Conservation (phyloP, 92 coral and sea anemone species). For the Epizoanthus stellaris region DNA sequence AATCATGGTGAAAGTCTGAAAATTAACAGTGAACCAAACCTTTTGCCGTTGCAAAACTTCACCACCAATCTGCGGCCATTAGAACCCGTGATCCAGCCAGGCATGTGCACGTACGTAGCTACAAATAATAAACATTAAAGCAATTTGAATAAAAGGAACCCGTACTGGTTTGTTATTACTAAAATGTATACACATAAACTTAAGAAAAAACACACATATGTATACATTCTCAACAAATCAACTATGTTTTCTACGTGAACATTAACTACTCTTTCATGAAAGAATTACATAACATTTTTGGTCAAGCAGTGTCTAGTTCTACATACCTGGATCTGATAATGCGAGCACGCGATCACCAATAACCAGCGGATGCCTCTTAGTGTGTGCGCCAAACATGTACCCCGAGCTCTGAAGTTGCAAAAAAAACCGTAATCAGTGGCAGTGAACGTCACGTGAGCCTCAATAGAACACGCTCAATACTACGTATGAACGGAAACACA, state of each 20-base stretch:
- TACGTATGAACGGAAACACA: too few species aligned
- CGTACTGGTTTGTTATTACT: too few species aligned
- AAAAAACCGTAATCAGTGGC: neutral
- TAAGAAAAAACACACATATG: too few species aligned
- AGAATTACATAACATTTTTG: too few species aligned
- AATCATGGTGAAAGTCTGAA: neutral
- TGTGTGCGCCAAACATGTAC: slow-evolving; percentile 97
- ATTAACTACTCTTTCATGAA: too few species aligned
- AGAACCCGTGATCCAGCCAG: slow-evolving; percentile 93
- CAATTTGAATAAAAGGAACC: neutral
- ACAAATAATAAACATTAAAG: neutral
- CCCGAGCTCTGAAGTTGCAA: slow-evolving; percentile 79
- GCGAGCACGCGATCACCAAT: slow-evolving; percentile 97
- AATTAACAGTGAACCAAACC: slow-evolving; percentile 43
- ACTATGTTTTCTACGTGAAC: too few species aligned
- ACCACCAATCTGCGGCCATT: slow-evolving; percentile 91
- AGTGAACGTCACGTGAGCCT: neutral
- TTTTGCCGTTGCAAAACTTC: slow-evolving; percentile 94
- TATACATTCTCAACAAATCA: too few species aligned
- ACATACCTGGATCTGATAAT: slow-evolving; percentile 87
- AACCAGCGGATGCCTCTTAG: slow-evolving; percentile 92
- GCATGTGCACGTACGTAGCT: slow-evolving; percentile 86
- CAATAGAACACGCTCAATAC: too few species aligned
- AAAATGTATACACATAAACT: too few species aligned
- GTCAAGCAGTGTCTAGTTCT: neutral